Base-by-base conservation (phyloP, 2,113 vertebrate genomes). In the Gymnobelideus leadbeateri region DNA sequence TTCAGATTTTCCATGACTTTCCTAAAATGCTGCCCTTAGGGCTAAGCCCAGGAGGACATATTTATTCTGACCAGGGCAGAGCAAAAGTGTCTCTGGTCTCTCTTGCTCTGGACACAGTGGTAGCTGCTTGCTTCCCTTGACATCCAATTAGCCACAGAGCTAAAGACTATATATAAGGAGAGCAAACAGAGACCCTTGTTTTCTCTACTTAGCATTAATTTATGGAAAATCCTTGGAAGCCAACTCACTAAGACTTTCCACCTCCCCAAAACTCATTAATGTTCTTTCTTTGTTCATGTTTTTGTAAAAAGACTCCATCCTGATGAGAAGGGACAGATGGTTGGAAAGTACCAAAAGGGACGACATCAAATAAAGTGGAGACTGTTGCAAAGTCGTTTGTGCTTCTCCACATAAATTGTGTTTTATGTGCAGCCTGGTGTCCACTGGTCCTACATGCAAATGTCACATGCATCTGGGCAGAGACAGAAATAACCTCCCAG, bases 391-490 rank as follows among this genome's bases (percentile, higher is more conserved):
- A 95, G 50, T 68, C 49, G 21, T 96, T 92, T 95, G 21, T 93
- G 49, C 94, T 95, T 95, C 43, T 55, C 43, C 94, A 1, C 46
- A 16, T 91, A 91, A 51, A 25, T 0, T 51, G 2, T 93, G 91
- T 96, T 95, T 97, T 92, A 47, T 89, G 43, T 89, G 89, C 54
- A 94, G 68, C 21, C 49, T 94, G 95, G 3, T 61, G 0, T 94
- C 55, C 52, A 91, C 89, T 91, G 46, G 89, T 21, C 89, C 49
- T 84, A 3, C 55, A 25, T 23, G 23, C 43, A 95, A 96, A 96
- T 91, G 95, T 89, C 93, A 89, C 49, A 47, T 21, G 92, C 96
- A 97, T 97, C 94, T 97, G 96, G 92, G 77, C 54, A 51, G 55
- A 93, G 90, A 94, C 10, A 50, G 47, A 61, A 95, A 92, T 46